phyloP scores from a whole-genome alignment of 2,888 invertebrate species.

The Heliconius ethilla region DNA sequence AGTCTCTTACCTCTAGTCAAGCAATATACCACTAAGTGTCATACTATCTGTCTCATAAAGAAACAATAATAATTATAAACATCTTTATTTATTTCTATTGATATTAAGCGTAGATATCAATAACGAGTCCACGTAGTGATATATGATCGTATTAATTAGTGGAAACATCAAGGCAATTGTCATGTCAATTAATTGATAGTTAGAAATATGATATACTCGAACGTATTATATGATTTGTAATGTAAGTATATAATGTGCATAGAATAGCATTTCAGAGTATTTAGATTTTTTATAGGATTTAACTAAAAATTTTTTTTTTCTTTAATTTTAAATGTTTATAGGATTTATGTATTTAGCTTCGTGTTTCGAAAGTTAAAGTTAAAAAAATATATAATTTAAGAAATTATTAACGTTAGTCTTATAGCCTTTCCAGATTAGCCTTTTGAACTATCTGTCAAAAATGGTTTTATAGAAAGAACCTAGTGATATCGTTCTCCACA shows the following conservation, averaged over 20 bases:
- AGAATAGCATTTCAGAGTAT: no score
- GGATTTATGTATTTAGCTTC: no score
- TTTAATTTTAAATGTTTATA: no score
- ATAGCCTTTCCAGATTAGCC: no score
- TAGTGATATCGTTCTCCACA: background rate
- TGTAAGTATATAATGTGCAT: background rate
- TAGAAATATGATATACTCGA: slow-evolving; percentile 11
- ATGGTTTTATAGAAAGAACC: background rate
- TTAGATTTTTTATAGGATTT: no score
- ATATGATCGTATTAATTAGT: slow-evolving; percentile 5
- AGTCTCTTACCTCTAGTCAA: background rate
- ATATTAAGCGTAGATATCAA: slow-evolving; percentile 3
- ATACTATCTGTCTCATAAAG: background rate
- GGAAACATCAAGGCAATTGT: slow-evolving; percentile 19
- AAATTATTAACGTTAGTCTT: no score
- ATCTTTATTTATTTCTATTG: background rate
- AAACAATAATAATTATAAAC: slow-evolving; percentile 1
- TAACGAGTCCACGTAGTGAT: slow-evolving; percentile 1
- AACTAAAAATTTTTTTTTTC: no score
- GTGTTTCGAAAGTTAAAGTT: no score
- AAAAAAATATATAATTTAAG: no score
- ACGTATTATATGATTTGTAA: slow-evolving; percentile 10
- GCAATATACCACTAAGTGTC: background rate
- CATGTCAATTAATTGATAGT: slow-evolving; percentile 14
- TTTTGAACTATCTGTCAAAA: no score